A percentile compares a stretch with the other conserved stretches of the same genome.
phyloP scores from a whole-genome alignment of 1,140 invertebrate genomes.

The Phymorhynchus buccinoides region DNA sequence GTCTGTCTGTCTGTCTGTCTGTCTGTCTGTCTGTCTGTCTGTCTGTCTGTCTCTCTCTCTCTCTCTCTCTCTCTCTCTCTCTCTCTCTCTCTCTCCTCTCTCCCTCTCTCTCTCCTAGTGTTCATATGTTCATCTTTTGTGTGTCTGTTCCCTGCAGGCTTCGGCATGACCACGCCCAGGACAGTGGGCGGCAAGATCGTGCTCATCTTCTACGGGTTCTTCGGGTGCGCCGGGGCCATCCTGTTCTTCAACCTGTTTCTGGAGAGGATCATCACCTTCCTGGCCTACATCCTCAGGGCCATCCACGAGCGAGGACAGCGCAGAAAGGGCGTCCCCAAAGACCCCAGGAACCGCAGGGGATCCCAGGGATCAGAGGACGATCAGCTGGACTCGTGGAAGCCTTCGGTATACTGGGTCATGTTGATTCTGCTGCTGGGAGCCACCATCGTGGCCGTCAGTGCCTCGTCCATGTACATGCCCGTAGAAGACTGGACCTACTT shows the following conservation, averaged over 20 bases:
- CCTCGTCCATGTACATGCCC: constrained; percentile 78
- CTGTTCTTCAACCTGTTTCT: constrained; percentile 84
- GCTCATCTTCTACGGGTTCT: constrained; percentile 81
- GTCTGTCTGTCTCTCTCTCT: too few relatives aligned
- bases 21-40: too few relatives aligned
- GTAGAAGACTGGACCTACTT: constrained; percentile 81
- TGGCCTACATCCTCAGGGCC: constrained; percentile 78
- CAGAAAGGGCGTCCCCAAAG: constrained; percentile 60
- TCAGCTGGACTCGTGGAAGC: constrained; percentile 78
- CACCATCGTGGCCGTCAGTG: constrained; percentile 76
- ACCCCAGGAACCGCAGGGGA: constrained; percentile 56
- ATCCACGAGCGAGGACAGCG: constrained; percentile 77
- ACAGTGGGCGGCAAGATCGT: constrained; percentile 78
- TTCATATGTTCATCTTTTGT: too few relatives aligned
- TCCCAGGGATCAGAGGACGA: constrained; percentile 73
- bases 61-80: too few relatives aligned
- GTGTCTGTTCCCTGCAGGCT: too few relatives aligned
- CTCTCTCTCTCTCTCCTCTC: too few relatives aligned
- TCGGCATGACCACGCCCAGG: constrained; percentile 80
- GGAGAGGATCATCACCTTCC: constrained; percentile 81
- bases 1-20: too few relatives aligned
- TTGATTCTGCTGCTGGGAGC: constrained; percentile 77
- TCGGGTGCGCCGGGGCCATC: constrained; percentile 82
- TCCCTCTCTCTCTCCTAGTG: too few relatives aligned
- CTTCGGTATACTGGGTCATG: constrained; percentile 84